Evolutionary conservation across 2,113 vertebrate species (phyloP).

Genomic region (Ochotona curzoniae): DNA sequence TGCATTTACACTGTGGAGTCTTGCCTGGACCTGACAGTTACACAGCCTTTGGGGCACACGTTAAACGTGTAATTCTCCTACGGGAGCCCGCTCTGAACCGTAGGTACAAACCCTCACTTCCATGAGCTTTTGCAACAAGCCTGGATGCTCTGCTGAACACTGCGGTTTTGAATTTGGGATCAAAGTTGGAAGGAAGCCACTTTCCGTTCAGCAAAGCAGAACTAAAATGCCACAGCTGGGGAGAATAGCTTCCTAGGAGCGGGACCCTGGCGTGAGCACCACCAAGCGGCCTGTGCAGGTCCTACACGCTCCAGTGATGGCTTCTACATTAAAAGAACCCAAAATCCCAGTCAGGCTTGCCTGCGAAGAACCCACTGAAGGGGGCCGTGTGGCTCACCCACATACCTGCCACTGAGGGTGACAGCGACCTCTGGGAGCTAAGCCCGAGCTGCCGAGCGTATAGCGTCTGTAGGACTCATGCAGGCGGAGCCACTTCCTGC

Average conservation of each 20-base stretch:
- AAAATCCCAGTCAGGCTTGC: background rate
- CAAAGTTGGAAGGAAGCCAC: conserved; percentile 1
- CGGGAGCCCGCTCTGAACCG: background rate
- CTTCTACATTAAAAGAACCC: too few relatives aligned
- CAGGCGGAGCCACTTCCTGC: background rate
- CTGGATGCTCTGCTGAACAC: background rate
- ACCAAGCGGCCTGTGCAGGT: conserved; percentile 39
- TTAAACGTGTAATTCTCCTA: conserved; percentile 16
- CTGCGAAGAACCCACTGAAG: background rate
- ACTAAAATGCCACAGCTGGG: conserved; percentile 56
- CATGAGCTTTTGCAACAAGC: background rate
- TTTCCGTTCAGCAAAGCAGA: conserved; percentile 57
- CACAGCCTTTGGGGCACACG: background rate
- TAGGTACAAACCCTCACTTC: background rate
- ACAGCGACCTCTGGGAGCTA: background rate
- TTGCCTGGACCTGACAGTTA: background rate
- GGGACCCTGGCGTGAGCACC: conserved; percentile 25
- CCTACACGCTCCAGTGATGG: background rate
- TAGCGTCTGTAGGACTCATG: background rate
- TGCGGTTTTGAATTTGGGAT: conserved; percentile 55
- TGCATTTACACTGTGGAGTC: background rate
- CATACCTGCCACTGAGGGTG: background rate
- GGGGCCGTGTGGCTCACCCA: accelerated
- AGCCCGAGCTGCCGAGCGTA: background rate
- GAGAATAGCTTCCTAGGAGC: background rate